Base-by-base conservation (phyloP, 2,888 invertebrate species). In the Hemaris fuciformis region DNA sequence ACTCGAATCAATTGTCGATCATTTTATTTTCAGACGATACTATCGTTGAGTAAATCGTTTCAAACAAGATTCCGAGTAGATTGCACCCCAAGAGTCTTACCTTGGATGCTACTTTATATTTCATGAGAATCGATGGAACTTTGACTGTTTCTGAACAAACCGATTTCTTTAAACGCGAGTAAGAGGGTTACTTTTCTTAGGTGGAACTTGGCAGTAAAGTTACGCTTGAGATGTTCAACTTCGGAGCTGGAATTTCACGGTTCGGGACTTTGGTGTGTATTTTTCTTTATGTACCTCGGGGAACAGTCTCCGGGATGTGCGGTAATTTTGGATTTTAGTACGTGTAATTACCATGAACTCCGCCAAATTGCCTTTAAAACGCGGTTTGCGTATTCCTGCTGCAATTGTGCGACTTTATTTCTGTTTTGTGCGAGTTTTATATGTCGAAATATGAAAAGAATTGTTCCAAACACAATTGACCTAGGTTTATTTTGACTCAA, bases 91-190 rank as follows among this genome's bases (percentile, higher is more conserved):
- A 48, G 15, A 22, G 43, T 45, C 61, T 64, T 64, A 42, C 61
- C 66, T 65, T 62, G 63, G 63, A 62, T 63, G 63, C 59, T 62
- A 66, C 63, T 66, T 64, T 66, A 66, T 62, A 64, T 71, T 71
- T 69, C 66, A 66, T 66, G 66, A 67, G 62, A 66, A 66, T 67
- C 64, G 65, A 69, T 66, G 59, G 62, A 66, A 69, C 62, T 67
- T 71, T 62, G 62, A 63, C 56, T 59, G 38, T 62, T 56, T 56
- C 53, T 34, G 59, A 57, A 48, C 34, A 57, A 61, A 58, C 57
- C 57, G 57, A 61, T 58, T 61, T 46, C 61, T 61, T 61, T 57
- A 57, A 57, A 61, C 53, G 38, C 34, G 48, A 59, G 42, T 59
- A 42, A 41, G 41, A 48, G 56, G 34, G 53, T 56, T 53, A 42